Evolutionary conservation across 2,888 invertebrate genomes (phyloP), one percentile per base, ranked within the genome.

Genomic region (Crossocerus cetratus): DNA sequence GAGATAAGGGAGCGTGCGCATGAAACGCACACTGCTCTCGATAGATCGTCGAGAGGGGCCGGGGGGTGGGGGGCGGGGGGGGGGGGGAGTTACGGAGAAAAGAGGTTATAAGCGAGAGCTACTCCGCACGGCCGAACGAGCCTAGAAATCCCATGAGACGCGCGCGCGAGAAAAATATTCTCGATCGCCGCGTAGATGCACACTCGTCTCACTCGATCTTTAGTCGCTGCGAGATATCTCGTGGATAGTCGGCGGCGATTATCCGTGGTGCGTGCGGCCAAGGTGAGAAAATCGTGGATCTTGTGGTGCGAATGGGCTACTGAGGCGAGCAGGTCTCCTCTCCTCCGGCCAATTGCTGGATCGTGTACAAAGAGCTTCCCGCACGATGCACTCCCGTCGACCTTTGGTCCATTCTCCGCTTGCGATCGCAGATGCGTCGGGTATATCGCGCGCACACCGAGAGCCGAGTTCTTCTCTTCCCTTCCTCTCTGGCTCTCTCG

Each of bases 331-430:
- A 11, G 49, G 3, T 49, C 49, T 16, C n/a, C 14, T 49, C 16
- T 49, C 49, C 14, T 49, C n/a, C n/a, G n/a, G 4, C 14, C 14
- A 16, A 49, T 16, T 49, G 16, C n/a, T 49, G 49, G 14, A 16
- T 16, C 49, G 49, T 49, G 49, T 49, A 49, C 49, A 49, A 49
- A 49, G 49, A 49, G 16, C 14, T 49, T 49, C 16, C 49, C 49
- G 49, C 16, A 55, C 55, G 55, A 22, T 22, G 55, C 22, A 55
- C 55, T 20, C 20, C 55, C 55, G 55, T 55, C 14, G 55, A 55
- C 20, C 55, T 22, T 49, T 49, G 49, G 49, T 49, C 16, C 49
- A 49, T 49, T 49, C 49, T 49, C 66, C 76, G 75, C 68, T 70
- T 76, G 58, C 16, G 49, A 49, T 16, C 32, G 32, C 21, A 20